A percentile compares a stretch with the other conserved stretches of the same genome.
Conservation (phyloP, 1,140 invertebrate genomes). For the Caenorhabditis latens region DNA sequence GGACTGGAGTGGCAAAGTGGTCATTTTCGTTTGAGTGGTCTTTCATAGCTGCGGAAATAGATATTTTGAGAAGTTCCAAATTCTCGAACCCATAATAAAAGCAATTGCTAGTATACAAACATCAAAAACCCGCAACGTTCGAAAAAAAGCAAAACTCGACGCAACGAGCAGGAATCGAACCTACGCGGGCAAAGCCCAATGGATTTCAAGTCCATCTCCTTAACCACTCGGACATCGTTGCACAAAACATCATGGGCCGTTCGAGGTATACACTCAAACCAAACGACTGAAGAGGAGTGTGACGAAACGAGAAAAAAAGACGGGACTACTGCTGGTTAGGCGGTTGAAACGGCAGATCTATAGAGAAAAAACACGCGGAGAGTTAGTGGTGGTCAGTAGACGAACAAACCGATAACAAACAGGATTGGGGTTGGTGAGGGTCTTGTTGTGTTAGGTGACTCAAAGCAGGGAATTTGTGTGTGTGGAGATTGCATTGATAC, state of each 20-base stretch:
- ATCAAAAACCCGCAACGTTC: neutral
- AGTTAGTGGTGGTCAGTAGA: neutral
- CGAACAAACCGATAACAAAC: slow-evolving; percentile 15
- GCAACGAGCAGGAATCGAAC: slow-evolving; percentile 65
- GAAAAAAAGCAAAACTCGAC: slow-evolving; percentile 36
- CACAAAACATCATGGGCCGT: neutral
- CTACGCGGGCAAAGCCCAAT: slow-evolving; percentile 66
- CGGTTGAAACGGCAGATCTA: neutral
- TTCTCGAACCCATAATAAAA: too few species aligned
- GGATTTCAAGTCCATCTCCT: slow-evolving; percentile 66
- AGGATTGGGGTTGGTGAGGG: neutral
- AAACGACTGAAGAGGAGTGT: neutral
- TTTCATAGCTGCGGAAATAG: too few species aligned
- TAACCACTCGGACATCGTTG: slow-evolving; percentile 64
- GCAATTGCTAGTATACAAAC: too few species aligned
- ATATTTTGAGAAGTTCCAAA: too few species aligned
- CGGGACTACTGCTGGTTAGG: neutral
- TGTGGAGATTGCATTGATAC: too few species aligned
- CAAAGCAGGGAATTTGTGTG: neutral
- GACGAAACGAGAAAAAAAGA: neutral
- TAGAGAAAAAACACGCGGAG: neutral
- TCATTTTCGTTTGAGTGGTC: too few species aligned
- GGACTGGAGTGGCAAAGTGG: too few species aligned
- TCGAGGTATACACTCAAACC: slow-evolving; percentile 12
- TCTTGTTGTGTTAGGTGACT: neutral